phyloP scores from a whole-genome alignment of 2,888 invertebrate species.

The Aleiodes alternator region DNA sequence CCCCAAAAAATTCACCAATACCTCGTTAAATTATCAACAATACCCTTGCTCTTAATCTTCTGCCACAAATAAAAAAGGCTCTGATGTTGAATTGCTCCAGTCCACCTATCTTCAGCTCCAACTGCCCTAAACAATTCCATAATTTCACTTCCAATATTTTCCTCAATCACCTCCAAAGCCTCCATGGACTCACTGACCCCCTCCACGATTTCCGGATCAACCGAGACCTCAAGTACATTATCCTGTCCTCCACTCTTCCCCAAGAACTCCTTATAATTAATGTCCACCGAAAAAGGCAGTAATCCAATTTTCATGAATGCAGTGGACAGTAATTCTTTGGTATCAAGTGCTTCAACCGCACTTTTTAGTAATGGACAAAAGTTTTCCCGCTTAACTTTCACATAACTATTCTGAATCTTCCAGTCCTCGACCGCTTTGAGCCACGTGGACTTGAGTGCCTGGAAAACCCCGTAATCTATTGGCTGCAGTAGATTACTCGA shows the following conservation, averaged over 20 bases:
- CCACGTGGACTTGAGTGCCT: neutral
- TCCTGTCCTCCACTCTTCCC: neutral
- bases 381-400: neutral
- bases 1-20: no score
- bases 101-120: neutral
- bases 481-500: neutral
- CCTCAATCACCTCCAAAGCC: neutral
- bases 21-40: no score
- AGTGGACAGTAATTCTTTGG: neutral
- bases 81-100: neutral
- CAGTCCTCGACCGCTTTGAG: neutral
- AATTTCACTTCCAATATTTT: neutral
- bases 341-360: neutral
- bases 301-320: constrained; percentile 1
- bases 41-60: neutral
- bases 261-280: neutral
- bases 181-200: neutral
- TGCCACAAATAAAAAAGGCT: neutral
- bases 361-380: neutral
- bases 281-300: neutral
- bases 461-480: neutral
- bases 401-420: neutral
- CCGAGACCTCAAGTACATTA: neutral
- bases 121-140: neutral
- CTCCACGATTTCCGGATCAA: neutral